Percentiles rank a stretch among this genome's conserved stretches.
phyloP scores from a whole-genome alignment of 2,113 vertebrate species.

The Siphamia tubifer region DNA sequence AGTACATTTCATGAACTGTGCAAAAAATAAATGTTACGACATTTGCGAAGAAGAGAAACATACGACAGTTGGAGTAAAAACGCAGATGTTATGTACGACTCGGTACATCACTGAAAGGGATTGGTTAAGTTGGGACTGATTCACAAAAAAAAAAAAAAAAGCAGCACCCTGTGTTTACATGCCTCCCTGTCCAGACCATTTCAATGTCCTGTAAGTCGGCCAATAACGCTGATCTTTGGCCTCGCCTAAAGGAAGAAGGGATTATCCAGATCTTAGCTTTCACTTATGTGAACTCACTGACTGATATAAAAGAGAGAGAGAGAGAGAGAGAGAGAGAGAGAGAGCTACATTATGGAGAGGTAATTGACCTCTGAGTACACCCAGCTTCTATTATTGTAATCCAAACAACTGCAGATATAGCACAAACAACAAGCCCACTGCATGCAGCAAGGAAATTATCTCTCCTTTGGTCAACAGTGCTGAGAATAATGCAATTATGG shows the following conservation, averaged over 20 bases:
- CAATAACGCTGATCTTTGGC: not conserved
- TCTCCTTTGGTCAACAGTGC: constrained; percentile 8
- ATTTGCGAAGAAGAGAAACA: not conserved
- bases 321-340: not conserved
- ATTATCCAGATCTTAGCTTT: constrained; percentile 22
- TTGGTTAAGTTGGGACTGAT: not conserved
- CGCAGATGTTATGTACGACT: not conserved
- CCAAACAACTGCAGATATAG: constrained; percentile 15
- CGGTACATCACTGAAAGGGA: not conserved
- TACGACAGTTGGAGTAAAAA: not conserved
- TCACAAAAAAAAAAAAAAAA: not conserved
- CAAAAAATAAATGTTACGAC: not conserved
- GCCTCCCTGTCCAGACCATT: not conserved
- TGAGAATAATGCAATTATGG: not conserved
- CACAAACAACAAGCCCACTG: not conserved
- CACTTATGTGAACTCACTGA: constrained; percentile 16
- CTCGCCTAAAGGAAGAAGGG: not conserved
- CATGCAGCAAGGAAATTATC: constrained; percentile 29
- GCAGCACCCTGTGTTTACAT: not conserved
- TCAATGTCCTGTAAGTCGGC: not conserved
- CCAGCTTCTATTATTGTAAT: constrained; percentile 30
- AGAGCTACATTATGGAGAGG: not conserved
- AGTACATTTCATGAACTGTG: not conserved
- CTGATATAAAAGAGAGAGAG: not conserved
- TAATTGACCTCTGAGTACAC: not conserved